Base-by-base conservation (phyloP, 2,797 vertebrate genomes). In the Epinephelus awoara region DNA sequence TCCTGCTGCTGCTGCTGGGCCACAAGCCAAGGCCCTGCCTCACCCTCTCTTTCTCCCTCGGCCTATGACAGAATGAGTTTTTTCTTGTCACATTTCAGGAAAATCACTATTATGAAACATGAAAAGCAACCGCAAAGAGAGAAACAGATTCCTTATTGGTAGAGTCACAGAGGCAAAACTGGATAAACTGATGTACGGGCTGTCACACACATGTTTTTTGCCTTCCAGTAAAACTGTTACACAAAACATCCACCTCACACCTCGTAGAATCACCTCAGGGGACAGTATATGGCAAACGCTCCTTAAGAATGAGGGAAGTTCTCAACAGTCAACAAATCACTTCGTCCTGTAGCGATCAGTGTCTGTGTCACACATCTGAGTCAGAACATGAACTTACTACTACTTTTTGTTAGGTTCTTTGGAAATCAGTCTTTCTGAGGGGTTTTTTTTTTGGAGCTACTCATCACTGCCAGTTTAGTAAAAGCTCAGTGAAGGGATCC, bases 1-100 rank as follows among this genome's bases (percentile, higher is more conserved):
- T 79, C 66, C 68, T 68, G 69, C 59, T 62, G 61, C 68, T 68
- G 69, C 59, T 62, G 61, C 61, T 74, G 74, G 55, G 72, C 75
- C 56, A 40, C 18, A 12, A 68, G 78, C 71, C 80, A 82, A 56
- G 54, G 27, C 72, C 64, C 59, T 38, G 25, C 54, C 59, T 84
- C 77, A 27, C 50, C 57, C 73, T 44, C 44, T 12, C 61, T 0
- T 27, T 5, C 40, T 2, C 21, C 21, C 44, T 3, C 49, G 1
- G 14, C 17, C 50, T n/a, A 1, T 25, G 27, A 62, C 69, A 58
- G n/a, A 29, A 5, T 18, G 25, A 61, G 65, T 76, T 44, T 27
- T 27, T 72, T 50, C 55, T 11, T 38, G 42, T 34, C 70, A 55
- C 59, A 63, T 25, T 56, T 68, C 2, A 3, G 72, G 51, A 62